A percentile compares a stretch with the other conserved stretches of the same genome.
These are phyloP conservation scores for Muscicapa striata DNA, from an alignment of 2,797 vertebrate species.

Conservation along the genomic window DNA sequence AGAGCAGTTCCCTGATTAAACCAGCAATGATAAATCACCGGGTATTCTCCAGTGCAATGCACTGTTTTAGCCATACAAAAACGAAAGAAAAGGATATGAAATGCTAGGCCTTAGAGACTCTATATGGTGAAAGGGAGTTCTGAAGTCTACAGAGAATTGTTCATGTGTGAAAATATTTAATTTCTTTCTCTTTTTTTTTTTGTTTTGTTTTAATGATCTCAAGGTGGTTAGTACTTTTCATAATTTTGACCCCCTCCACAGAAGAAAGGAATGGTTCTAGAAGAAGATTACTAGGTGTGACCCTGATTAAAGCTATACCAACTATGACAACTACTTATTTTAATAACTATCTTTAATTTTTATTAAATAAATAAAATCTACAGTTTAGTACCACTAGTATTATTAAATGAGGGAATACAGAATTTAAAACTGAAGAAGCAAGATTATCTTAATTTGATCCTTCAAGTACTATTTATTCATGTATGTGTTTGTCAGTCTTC, in stretches of 20 bases:
- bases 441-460: background rate
- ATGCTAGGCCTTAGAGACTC: background rate
- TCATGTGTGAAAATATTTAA: constrained; percentile 36
- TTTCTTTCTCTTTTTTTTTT: background rate
- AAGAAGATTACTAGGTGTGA: background rate
- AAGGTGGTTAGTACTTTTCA: background rate
- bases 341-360: background rate
- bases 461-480: background rate
- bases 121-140: constrained; percentile 9
- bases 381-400: background rate
- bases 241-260: constrained; percentile 2
- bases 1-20: constrained; percentile 62
- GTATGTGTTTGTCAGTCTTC: background rate
- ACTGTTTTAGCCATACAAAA: constrained; percentile 35
- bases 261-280: background rate
- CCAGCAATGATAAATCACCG: constrained; percentile 60
- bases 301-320: background rate
- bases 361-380: background rate
- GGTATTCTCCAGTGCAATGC: constrained; percentile 6
- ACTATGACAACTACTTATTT: background rate
- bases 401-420: background rate
- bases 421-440: background rate
- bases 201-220: background rate
- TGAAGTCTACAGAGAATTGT: constrained; percentile 11
- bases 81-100: constrained; percentile 54